Base-by-base conservation (phyloP, 2,888 invertebrate species). In the Heliconius sara region DNA sequence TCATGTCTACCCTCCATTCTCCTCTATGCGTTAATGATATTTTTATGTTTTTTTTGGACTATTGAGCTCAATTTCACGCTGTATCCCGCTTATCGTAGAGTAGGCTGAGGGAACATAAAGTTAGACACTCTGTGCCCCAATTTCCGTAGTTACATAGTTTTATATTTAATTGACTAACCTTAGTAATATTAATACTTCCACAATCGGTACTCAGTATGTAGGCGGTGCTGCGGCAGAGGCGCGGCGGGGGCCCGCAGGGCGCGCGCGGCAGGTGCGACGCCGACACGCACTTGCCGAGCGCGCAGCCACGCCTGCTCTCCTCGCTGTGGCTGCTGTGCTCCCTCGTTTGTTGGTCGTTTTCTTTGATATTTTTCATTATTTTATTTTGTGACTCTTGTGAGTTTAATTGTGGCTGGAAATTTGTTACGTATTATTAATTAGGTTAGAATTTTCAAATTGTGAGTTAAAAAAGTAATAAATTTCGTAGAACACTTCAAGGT, bases 271-370 rank as follows among this genome's bases (percentile, higher is more conserved):
- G 84, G 78, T 93, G 93, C 1, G 89, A 85, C n/a, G 94, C 95
- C 47, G 95, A 95, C 87, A 94, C 91, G 83, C 95, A 95, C 90
- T 95, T 95, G 89, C 93, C 94, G 1, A 94, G 90, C 63, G 90
- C 89, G 30, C 86, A 84, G 6, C 85, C 84, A 43, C 81, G 78
- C 83, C 74, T 73, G 63, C 65, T 84, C 27, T 77, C 39, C 22
- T 83, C 25, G 84, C 80, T 16, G 65, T 60, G 76, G 66, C 77
- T 75, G 73, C 5, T n/a, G 6, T 43, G 13, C 19, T 5, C 12
- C 6, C 10, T 22, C n/a, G 13, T 13, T n/a, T 39, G n/a, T 47
- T 70, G 12, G 1, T 43, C 25, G 43, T 43, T 70, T 25, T 43
- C 19, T 16, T 70, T 19, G 7, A 25, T 43, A 16, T 43, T 68